A percentile compares a stretch with the other conserved stretches of the same genome.
Conservation (phyloP, 2,113 vertebrate genomes). For the Hiodon alosoides region DNA sequence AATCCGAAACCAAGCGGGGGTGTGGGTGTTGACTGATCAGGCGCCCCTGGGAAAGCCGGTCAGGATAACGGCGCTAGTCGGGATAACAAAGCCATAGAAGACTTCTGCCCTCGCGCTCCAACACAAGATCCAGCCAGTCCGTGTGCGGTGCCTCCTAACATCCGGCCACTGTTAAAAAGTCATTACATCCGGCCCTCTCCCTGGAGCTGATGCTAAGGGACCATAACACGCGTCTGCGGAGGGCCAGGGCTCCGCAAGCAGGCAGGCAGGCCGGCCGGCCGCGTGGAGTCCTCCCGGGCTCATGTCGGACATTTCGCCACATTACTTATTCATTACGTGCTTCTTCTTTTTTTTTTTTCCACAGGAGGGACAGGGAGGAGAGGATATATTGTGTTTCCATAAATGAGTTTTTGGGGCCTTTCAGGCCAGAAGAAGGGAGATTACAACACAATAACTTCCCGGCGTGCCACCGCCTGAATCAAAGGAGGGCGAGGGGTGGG, state of each 20-base stretch:
- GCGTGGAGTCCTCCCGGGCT: background rate
- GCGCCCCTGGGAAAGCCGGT: background rate
- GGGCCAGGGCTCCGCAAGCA: no score
- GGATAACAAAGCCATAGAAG: slow-evolving; percentile 30
- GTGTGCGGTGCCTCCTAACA: slow-evolving; percentile 14
- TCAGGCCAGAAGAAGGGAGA: slow-evolving; percentile 17
- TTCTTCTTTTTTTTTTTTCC: slow-evolving; percentile 11
- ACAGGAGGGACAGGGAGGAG: background rate
- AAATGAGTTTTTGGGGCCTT: slow-evolving; percentile 21
- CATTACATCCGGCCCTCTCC: background rate
- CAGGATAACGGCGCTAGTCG: slow-evolving; percentile 25
- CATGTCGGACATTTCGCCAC: background rate
- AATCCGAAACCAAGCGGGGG: slow-evolving; percentile 23
- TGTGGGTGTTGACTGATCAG: slow-evolving; percentile 17
- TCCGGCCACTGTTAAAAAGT: background rate
- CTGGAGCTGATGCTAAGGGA: background rate
- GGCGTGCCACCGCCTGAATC: background rate
- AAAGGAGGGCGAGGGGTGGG: slow-evolving; percentile 3
- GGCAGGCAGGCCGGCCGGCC: background rate
- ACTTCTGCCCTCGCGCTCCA: slow-evolving; percentile 28
- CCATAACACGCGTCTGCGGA: no score
- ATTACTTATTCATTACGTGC: slow-evolving; percentile 22
- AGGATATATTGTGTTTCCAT: slow-evolving; percentile 14
- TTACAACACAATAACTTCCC: slow-evolving; percentile 9
- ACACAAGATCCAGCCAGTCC: slow-evolving; percentile 25